Evolutionary conservation across 2,888 invertebrate species (phyloP).

Genomic region (Oscheius sp.): DNA sequence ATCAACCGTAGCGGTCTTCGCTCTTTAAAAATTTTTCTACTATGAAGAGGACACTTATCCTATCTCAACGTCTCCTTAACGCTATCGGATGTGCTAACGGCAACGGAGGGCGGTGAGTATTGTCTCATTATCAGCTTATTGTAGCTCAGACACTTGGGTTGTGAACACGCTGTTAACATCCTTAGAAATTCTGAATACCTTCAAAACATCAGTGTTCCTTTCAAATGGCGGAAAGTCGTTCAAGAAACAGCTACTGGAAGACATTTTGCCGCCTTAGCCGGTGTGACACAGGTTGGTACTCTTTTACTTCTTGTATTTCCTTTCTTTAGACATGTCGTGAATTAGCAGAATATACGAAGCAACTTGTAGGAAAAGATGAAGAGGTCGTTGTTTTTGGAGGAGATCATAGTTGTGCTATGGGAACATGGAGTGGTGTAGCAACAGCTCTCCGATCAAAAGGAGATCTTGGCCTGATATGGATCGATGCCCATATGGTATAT

Average conservation of each 20-base stretch:
- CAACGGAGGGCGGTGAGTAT: slow-evolving; percentile 52
- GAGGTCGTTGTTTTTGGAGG: slow-evolving; percentile 61
- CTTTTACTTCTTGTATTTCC: background rate
- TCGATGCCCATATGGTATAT: slow-evolving; percentile 63
- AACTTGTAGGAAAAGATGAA: slow-evolving; percentile 44
- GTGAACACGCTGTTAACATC: slow-evolving; percentile 58
- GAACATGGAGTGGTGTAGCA: slow-evolving; percentile 64
- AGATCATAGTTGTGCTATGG: slow-evolving; percentile 66
- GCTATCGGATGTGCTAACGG: slow-evolving; percentile 63
- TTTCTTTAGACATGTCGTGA: slow-evolving; percentile 45
- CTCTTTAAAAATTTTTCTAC: background rate
- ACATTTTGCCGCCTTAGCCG: slow-evolving; percentile 50
- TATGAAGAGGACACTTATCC: slow-evolving; percentile 37
- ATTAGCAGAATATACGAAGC: slow-evolving; percentile 51
- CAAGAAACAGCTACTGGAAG: slow-evolving; percentile 59
- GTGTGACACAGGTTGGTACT: slow-evolving; percentile 50
- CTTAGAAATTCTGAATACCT: slow-evolving; percentile 54
- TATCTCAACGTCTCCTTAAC: slow-evolving; percentile 47
- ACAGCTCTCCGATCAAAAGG: slow-evolving; percentile 54
- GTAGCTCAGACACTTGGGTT: slow-evolving; percentile 60
- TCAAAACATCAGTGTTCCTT: slow-evolving; percentile 41
- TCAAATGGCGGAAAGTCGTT: slow-evolving; percentile 55
- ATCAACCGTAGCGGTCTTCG: slow-evolving; percentile 1
- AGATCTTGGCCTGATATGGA: slow-evolving; percentile 63
- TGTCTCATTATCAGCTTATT: background rate